phyloP scores from a whole-genome alignment of 2,113 vertebrate genomes.

The Paraplagusia blochii region DNA sequence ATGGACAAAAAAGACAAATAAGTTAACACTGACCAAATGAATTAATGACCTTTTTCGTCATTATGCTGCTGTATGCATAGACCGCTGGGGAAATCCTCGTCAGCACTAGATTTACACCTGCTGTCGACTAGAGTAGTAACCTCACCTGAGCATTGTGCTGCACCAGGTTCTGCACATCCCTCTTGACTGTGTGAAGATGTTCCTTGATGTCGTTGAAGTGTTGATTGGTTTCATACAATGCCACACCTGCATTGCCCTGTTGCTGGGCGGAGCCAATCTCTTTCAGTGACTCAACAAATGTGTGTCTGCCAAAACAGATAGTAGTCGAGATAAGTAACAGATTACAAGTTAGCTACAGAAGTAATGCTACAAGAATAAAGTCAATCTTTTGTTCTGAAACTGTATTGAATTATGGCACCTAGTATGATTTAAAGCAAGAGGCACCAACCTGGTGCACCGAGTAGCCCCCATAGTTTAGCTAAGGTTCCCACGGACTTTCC shows the following conservation, averaged over 20 bases:
- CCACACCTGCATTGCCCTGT: conserved; percentile 67
- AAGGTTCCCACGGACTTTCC: no score
- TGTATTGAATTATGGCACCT: no score
- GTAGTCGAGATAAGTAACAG: background rate
- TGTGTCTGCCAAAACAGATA: conserved; percentile 73
- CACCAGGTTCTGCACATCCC: conserved; percentile 84
- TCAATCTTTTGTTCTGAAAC: no score
- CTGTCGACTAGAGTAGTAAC: background rate
- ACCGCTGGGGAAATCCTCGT: no score
- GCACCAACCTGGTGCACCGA: no score
- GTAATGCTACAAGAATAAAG: no score
- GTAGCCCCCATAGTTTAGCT: no score
- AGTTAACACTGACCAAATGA: background rate
- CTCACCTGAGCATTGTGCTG: conserved; percentile 73
- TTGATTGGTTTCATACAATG: conserved; percentile 84
- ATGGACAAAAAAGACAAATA: background rate
- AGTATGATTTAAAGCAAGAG: no score
- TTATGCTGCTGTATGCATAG: no score
- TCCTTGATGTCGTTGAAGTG: conserved; percentile 97
- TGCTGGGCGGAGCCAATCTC: conserved; percentile 80
- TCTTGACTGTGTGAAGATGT: conserved; percentile 88
- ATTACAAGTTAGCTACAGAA: background rate
- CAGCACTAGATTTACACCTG: no score
- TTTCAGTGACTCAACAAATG: conserved; percentile 80
- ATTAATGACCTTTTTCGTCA: background rate